Conservation (phyloP, 2,888 invertebrate species). For the Agapostemon virescens region DNA sequence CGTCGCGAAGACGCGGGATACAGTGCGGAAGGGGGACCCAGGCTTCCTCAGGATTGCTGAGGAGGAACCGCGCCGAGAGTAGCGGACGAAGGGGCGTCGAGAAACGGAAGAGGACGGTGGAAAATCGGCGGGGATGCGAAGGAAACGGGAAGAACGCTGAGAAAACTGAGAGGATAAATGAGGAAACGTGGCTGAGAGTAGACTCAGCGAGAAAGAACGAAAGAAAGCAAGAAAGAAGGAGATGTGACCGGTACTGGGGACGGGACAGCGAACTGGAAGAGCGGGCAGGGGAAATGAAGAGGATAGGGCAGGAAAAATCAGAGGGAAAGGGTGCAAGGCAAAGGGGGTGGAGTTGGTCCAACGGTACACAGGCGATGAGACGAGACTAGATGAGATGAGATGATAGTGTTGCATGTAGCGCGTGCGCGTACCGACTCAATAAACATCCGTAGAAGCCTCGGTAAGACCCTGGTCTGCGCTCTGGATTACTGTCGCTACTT, state of each 20-base stretch:
- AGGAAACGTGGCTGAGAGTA: not conserved
- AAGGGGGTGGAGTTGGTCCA: constrained; percentile 24
- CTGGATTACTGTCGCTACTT: constrained; percentile 78
- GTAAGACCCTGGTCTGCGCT: constrained; percentile 77
- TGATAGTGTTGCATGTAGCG: constrained; percentile 73
- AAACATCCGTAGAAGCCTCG: constrained; percentile 78
- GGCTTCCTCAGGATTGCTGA: not conserved
- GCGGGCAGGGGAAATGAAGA: not conserved
- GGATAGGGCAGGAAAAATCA: constrained; percentile 10
- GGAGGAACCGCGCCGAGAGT: constrained; percentile 16
- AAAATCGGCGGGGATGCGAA: not conserved
- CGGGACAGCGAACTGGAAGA: not conserved
- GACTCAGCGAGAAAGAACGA: not conserved
- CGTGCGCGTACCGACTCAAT: constrained; percentile 78
- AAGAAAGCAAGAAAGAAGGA: not conserved
- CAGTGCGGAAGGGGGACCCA: constrained; percentile 21
- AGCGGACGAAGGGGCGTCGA: not conserved
- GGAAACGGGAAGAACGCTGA: not conserved
- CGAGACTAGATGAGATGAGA: constrained; percentile 71
- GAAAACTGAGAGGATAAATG: not conserved
- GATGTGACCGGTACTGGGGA: not conserved
- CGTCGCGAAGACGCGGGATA: constrained; percentile 60
- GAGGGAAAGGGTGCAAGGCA: constrained; percentile 12
- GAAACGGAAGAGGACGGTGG: constrained; percentile 10
- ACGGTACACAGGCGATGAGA: constrained; percentile 66